These are phyloP conservation scores for Rhynchotus rufescens DNA, from an alignment of 2,797 vertebrate species.

Conservation along the genomic window DNA sequence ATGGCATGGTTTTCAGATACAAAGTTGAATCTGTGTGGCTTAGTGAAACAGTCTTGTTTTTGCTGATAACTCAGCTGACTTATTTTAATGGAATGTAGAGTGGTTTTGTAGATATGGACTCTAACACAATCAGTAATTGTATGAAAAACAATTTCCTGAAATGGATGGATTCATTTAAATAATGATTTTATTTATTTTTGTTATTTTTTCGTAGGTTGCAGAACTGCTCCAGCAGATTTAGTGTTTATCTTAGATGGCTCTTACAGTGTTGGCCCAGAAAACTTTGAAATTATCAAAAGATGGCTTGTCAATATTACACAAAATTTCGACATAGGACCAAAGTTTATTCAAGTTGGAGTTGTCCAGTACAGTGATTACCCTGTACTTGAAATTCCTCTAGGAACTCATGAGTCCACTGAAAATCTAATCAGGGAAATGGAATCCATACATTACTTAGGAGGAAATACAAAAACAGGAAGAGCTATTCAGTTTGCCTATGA, in stretches of 20 bases:
- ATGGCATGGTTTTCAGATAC: not conserved
- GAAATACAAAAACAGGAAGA: conserved; percentile 93
- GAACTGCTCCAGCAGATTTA: conserved; percentile 93
- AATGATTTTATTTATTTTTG: not conserved
- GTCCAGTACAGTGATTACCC: conserved; percentile 97
- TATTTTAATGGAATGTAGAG: not conserved
- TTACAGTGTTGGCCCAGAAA: conserved; percentile 95
- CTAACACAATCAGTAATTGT: not conserved
- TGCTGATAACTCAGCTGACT: not conserved
- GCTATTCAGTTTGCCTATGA: conserved; percentile 94
- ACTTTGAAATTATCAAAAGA: conserved; percentile 96
- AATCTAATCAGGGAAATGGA: conserved; percentile 89
- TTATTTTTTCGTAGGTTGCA: conserved; percentile 85
- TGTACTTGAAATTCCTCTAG: conserved; percentile 92
- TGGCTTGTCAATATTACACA: conserved; percentile 97
- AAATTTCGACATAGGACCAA: conserved; percentile 95
- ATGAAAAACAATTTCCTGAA: not conserved
- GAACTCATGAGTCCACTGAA: conserved; percentile 84
- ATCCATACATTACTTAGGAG: conserved; percentile 92
- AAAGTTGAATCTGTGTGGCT: not conserved
- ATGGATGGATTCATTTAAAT: not conserved
- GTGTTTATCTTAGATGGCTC: conserved; percentile 98
- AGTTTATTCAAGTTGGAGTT: conserved; percentile 95
- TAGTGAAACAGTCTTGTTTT: not conserved
- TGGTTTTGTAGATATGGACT: not conserved